Percentiles rank a stretch among this genome's conserved stretches.
phyloP scores from a whole-genome alignment of 2,113 vertebrate genomes.

The Gavia stellata region DNA sequence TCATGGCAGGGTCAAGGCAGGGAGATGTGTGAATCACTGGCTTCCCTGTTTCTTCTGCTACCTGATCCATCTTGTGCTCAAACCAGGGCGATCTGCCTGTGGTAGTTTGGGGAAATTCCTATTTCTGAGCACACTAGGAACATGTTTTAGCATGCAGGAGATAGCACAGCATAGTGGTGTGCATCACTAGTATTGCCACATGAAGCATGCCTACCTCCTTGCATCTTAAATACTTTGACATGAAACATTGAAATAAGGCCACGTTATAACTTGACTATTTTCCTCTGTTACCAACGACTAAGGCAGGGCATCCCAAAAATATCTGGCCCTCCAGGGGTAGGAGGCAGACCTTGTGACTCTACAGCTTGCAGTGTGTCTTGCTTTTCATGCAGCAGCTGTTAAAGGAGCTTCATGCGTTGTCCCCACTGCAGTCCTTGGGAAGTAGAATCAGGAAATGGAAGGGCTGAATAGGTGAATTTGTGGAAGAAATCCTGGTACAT shows the following conservation, averaged over 20 bases:
- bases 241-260: background rate
- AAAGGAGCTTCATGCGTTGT: conserved; percentile 32
- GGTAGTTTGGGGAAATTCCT: background rate
- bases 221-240: background rate
- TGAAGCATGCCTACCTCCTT: background rate
- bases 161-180: background rate
- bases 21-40: background rate
- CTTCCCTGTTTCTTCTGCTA: background rate
- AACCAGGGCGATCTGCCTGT: rapidly evolving
- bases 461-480: background rate
- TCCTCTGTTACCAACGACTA: background rate
- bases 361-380: background rate
- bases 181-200: background rate
- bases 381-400: conserved; percentile 1
- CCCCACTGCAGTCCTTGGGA: background rate
- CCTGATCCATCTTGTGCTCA: background rate
- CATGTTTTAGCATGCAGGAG: background rate
- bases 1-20: background rate
- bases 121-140: background rate
- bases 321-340: background rate
- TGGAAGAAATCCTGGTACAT: background rate
- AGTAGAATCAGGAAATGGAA: conserved; percentile 21
- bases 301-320: background rate
- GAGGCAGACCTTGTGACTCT: conserved; percentile 16
- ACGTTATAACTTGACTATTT: background rate